phyloP scores from a whole-genome alignment of 2,113 vertebrate species.

The Eublepharis macularius region DNA sequence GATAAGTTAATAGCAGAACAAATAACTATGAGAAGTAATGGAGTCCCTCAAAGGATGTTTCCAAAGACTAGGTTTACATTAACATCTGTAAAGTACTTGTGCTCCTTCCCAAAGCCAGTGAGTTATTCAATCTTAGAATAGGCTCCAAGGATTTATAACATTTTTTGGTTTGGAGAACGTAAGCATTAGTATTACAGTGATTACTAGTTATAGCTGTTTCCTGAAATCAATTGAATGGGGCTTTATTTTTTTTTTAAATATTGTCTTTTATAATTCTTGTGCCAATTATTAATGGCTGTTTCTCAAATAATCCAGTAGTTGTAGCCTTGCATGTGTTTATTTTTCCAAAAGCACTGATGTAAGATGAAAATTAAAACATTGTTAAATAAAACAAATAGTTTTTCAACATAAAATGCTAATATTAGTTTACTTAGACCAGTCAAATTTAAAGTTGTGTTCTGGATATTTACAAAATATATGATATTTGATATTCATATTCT shows the following conservation, averaged over 20 bases:
- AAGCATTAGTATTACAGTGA: slow-evolving; percentile 22
- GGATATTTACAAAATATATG: neutral
- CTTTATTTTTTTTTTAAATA: slow-evolving; percentile 14
- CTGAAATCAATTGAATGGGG: slow-evolving; percentile 11
- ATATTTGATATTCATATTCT: neutral
- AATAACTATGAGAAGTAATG: slow-evolving; percentile 24
- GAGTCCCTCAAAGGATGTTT: slow-evolving; percentile 17
- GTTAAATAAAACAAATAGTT: neutral
- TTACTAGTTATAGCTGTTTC: slow-evolving; percentile 28
- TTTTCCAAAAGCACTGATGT: neutral
- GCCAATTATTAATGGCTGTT: slow-evolving; percentile 5
- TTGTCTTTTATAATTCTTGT: slow-evolving; percentile 11
- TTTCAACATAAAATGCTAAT: neutral
- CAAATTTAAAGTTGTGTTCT: neutral
- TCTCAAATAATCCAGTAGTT: neutral
- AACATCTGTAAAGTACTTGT: slow-evolving; percentile 30
- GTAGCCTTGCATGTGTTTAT: neutral
- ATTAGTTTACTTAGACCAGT: neutral
- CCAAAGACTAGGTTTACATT: slow-evolving; percentile 10
- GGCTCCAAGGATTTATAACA: slow-evolving; percentile 13
- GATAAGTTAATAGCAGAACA: slow-evolving; percentile 28
- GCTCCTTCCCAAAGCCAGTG: slow-evolving; percentile 1
- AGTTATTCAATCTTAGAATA: slow-evolving; percentile 11
- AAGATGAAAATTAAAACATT: neutral
- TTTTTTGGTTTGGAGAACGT: slow-evolving; percentile 21